phyloP scores from a whole-genome alignment of 2,888 invertebrate genomes.

The Trimorus sp. region DNA sequence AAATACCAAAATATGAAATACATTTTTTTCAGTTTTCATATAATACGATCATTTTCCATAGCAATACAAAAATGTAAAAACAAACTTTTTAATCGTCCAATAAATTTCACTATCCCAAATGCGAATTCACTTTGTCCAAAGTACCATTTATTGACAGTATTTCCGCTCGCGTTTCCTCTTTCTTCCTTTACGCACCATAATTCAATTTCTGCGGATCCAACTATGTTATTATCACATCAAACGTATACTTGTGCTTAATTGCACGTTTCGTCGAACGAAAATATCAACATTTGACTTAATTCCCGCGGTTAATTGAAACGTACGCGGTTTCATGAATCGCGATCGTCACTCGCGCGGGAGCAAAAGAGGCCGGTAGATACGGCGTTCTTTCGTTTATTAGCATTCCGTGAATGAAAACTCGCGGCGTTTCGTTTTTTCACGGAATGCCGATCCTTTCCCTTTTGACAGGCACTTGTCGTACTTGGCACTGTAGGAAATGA shows the following conservation, averaged over 20 bases:
- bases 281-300: conserved; percentile 42
- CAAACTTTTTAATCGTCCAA: too few relatives aligned
- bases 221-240: conserved; percentile 22
- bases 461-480: conserved; percentile 49
- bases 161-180: neutral
- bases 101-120: too few relatives aligned
- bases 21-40: too few relatives aligned
- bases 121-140: too few relatives aligned
- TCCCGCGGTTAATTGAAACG: conserved; percentile 52
- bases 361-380: conserved; percentile 33
- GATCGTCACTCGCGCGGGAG: conserved; percentile 8
- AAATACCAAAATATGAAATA: too few relatives aligned
- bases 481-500: conserved; percentile 68
- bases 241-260: conserved; percentile 34
- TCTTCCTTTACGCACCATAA: conserved; percentile 6
- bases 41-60: too few relatives aligned
- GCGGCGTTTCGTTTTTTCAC: conserved; percentile 45
- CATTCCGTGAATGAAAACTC: conserved; percentile 55
- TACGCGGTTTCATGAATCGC: conserved; percentile 49
- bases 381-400: conserved; percentile 37
- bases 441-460: conserved; percentile 61
- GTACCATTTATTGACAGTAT: too few relatives aligned
- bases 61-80: too few relatives aligned
- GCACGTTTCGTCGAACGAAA: conserved; percentile 37
- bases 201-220: conserved; percentile 3